These are phyloP conservation scores for Cyclophora punctaria DNA, from an alignment of 2,888 invertebrate genomes.

Conservation along the genomic window DNA sequence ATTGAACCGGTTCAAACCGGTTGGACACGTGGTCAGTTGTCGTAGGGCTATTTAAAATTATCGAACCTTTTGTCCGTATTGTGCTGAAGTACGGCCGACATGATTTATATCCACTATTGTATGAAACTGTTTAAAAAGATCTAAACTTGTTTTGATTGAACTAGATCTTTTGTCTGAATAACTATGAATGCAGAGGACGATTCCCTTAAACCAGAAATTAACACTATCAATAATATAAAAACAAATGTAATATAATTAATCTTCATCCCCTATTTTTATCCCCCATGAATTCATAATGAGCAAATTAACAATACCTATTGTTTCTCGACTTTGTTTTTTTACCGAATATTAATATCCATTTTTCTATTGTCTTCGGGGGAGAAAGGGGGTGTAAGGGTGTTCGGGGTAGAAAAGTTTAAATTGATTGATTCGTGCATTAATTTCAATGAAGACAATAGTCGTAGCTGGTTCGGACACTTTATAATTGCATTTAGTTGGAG, in stretches of 20 bases:
- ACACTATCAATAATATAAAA: constrained; percentile 26
- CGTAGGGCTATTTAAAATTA: no score
- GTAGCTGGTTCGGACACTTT: constrained; percentile 53
- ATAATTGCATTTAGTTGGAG: constrained; percentile 45
- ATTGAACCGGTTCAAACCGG: constrained; percentile 61
- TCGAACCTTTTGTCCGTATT: neutral
- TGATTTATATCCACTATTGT: no score
- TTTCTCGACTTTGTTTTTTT: constrained; percentile 61
- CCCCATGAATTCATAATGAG: constrained; percentile 71
- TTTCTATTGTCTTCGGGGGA: constrained; percentile 52
- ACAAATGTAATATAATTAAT: constrained; percentile 31
- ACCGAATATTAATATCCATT: constrained; percentile 70
- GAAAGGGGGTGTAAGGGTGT: constrained; percentile 30
- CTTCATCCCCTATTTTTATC: constrained; percentile 25
- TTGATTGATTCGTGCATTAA: constrained; percentile 73
- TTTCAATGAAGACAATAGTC: constrained; percentile 69
- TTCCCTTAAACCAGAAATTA: constrained; percentile 5
- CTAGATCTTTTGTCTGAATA: no score
- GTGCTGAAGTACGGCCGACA: no score
- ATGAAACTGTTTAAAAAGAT: no score
- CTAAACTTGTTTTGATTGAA: no score
- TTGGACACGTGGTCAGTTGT: constrained; percentile 62
- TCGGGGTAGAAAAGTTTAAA: constrained; percentile 44
- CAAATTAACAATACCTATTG: constrained; percentile 74
- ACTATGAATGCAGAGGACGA: neutral